These are phyloP conservation scores for Drosophila kambysellisi DNA, from an alignment of 2,888 invertebrate species.

Conservation along the genomic window DNA sequence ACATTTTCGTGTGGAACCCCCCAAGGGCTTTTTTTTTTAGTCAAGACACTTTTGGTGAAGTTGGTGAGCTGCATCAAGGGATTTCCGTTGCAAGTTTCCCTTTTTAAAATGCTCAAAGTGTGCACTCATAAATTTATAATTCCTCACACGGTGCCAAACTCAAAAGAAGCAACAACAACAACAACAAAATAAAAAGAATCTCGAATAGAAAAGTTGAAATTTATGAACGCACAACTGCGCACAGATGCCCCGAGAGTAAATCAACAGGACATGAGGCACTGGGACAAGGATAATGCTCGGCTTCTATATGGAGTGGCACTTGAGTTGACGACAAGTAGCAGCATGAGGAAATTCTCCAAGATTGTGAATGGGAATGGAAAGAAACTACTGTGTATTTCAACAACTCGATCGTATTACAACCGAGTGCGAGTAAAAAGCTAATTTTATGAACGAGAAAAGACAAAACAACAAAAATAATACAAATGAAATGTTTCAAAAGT, in stretches of 20 bases:
- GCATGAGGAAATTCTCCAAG: conserved; percentile 6
- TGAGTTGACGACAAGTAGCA: conserved; percentile 78
- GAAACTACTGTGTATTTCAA: conserved; percentile 40
- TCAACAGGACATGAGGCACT: conserved; percentile 29
- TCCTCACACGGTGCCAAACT: conserved; percentile 25
- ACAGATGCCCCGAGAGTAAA: conserved; percentile 61
- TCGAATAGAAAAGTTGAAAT: conserved; percentile 41
- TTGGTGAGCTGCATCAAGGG: conserved; percentile 44
- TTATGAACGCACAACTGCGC: conserved; percentile 73
- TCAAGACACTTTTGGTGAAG: conserved; percentile 31
- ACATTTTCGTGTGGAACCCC: conserved; percentile 26
- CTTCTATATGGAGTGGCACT: conserved; percentile 51
- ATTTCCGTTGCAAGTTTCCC: conserved; percentile 57
- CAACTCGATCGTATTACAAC: conserved; percentile 65
- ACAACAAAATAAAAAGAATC: conserved; percentile 3
- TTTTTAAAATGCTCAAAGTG: conserved; percentile 15
- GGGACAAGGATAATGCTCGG: conserved; percentile 23
- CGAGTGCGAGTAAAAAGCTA: conserved; percentile 47
- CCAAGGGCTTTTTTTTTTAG: conserved; percentile 30
- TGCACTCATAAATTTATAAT: conserved; percentile 66
- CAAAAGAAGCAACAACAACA: neutral
- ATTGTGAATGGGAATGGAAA: conserved; percentile 10
- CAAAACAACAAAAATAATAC: conserved; percentile 12
- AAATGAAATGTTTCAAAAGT: conserved; percentile 12
- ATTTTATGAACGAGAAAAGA: conserved; percentile 42